These are phyloP conservation scores for Sarcophaga rosellei DNA, from an alignment of 2,888 invertebrate species.

Conservation along the genomic window DNA sequence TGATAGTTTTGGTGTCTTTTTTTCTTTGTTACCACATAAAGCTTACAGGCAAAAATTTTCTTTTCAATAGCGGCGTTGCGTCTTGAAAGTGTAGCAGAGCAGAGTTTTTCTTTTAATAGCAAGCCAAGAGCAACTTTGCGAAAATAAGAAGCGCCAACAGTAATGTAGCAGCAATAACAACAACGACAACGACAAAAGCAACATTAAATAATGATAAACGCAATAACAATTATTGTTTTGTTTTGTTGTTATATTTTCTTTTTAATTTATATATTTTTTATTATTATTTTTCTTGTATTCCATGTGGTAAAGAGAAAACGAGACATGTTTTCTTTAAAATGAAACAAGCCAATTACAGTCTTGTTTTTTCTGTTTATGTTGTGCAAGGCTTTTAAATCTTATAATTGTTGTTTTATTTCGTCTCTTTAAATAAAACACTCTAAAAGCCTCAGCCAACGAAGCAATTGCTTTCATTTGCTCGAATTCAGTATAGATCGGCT, in stretches of 20 bases:
- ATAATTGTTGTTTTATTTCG: conserved; percentile 40
- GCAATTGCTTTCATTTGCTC: conserved; percentile 13
- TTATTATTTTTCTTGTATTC: conserved; percentile 29
- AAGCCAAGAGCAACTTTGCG: not conserved
- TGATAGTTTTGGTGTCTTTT: not conserved
- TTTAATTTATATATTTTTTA: conserved; percentile 4
- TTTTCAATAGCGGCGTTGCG: conserved; percentile 48
- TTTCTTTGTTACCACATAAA: conserved; percentile 27
- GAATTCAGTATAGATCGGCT: conserved; percentile 10
- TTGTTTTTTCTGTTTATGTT: conserved; percentile 1
- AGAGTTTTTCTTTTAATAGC: conserved; percentile 20
- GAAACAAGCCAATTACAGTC: conserved; percentile 65
- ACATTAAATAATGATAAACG: conserved; percentile 62
- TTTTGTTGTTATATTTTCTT: conserved; percentile 25
- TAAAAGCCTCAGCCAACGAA: conserved; percentile 2
- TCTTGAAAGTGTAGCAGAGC: conserved; percentile 27
- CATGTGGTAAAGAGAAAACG: conserved; percentile 66
- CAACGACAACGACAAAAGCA: conserved; percentile 2
- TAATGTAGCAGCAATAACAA: not conserved
- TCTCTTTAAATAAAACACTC: conserved; percentile 5
- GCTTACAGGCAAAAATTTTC: conserved; percentile 46
- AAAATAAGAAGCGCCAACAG: not conserved
- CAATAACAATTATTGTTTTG: conserved; percentile 59
- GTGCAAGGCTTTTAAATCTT: conserved; percentile 8
- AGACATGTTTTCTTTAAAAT: conserved; percentile 59